phyloP scores from a whole-genome alignment of 2,113 vertebrate species.

The Pygathrix nemaeus region DNA sequence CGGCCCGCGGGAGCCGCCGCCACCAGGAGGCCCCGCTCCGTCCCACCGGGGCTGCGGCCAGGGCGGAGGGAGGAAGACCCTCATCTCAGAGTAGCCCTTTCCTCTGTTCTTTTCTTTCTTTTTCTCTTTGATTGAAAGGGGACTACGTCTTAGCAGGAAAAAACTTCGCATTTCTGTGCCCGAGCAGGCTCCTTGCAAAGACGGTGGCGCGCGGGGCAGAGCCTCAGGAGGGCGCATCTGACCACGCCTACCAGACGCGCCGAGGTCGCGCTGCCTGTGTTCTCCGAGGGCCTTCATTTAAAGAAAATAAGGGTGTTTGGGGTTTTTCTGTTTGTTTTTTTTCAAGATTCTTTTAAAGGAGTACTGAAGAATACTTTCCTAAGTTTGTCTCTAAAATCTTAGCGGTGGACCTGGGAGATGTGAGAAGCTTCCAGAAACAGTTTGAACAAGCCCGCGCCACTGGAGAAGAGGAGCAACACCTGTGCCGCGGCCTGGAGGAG shows the following conservation, averaged over 20 bases:
- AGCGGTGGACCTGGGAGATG: slow-evolving; percentile 88
- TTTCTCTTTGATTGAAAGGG: slow-evolving; percentile 77
- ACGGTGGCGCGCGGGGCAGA: slow-evolving; percentile 62
- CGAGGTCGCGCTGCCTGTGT: slow-evolving; percentile 84
- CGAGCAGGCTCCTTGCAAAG: slow-evolving; percentile 61
- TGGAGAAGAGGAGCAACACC: slow-evolving; percentile 87
- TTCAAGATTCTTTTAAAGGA: slow-evolving; percentile 83
- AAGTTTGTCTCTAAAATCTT: slow-evolving; percentile 88
- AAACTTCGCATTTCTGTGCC: slow-evolving; percentile 75
- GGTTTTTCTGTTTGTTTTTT: slow-evolving; percentile 69
- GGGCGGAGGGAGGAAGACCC: slow-evolving; percentile 87
- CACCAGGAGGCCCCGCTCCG: slow-evolving; percentile 82
- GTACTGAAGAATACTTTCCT: slow-evolving; percentile 83
- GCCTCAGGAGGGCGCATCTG: slow-evolving; percentile 88
- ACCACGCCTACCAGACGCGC: slow-evolving; percentile 79
- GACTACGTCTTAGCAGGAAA: slow-evolving; percentile 78
- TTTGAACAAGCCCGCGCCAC: slow-evolving; percentile 40
- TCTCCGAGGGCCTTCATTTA: slow-evolving; percentile 84
- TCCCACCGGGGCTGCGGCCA: slow-evolving; percentile 85
- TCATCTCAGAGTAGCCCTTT: slow-evolving; percentile 90
- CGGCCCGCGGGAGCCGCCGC: slow-evolving; percentile 80
- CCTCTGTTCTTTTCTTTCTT: slow-evolving; percentile 73
- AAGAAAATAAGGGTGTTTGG: slow-evolving; percentile 78
- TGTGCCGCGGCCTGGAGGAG: slow-evolving; percentile 82
- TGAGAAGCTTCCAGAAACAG: slow-evolving; percentile 75